Evolutionary conservation across 2,113 vertebrate species (phyloP), one percentile per base, ranked within the genome.

Genomic region (Oxyura jamaicensis): DNA sequence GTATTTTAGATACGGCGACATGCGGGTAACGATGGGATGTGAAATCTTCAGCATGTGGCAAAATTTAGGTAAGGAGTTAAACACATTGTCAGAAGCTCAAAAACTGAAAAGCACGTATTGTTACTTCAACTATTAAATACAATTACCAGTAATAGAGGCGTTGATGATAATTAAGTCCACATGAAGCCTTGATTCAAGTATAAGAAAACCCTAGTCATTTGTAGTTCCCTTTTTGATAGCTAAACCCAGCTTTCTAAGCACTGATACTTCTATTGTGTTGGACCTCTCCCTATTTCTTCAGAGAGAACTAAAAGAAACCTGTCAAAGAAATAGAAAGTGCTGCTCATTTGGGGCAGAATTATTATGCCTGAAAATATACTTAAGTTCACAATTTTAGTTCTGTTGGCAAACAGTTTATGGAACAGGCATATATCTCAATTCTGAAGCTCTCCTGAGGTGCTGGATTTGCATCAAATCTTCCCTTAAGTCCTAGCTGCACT

Each of bases 1-100:
- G 46, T 42, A 17, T 83, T 91, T 96, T 92, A 99, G 99, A 91
- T 99, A 99, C 15, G 99, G 99, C 93, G 99, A 99, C 97, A 99
- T 99, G 99, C 97, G 99, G n/a, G 99, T 99, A 73, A 99, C 99
- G 97, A 99, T 99, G 99, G 99, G 99, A 59, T 99, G 99, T 97
- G 99, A 99, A 98, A 99, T 99, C 97, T 99, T 99, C 98, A 99
- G 99, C 97, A 99, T 99, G 99, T 99, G 99, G 99, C 99, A 99
- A 97, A 99, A 99, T 97, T 98, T 99, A 97, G 99, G 99, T 99
- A 96, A 98, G 98, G 90, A 42, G 55, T 71, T 48, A 28, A 69
- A 75, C 21, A 44, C 20, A 17, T 78, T 21, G 58, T 68, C 29
- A 44, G 5, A 56, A 81, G 46, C 13, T 84, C 10, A 46, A 31